A percentile compares a stretch with the other conserved stretches of the same genome.
Evolutionary conservation across 2,113 vertebrate genomes (phyloP).

Genomic region (Galbula dea): DNA sequence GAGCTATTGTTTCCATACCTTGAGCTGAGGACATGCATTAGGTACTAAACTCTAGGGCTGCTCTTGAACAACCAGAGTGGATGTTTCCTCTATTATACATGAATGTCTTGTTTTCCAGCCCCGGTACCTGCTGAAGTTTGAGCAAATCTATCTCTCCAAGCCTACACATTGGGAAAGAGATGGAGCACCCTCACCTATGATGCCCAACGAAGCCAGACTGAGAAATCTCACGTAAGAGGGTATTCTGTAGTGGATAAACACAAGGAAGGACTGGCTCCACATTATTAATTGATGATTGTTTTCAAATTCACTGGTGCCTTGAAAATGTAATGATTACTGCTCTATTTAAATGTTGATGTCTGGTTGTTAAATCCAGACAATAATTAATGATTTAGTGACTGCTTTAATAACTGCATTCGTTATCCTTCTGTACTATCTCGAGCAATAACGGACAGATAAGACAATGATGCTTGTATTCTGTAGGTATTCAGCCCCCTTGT

Average conservation of each 20-base stretch:
- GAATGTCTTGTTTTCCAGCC: conserved; percentile 78
- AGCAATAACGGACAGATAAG: background rate
- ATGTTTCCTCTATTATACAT: background rate
- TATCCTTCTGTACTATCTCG: background rate
- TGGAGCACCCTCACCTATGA: conserved; percentile 97
- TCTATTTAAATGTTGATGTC: background rate
- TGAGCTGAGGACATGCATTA: background rate
- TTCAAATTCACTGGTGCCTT: background rate
- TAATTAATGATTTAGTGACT: background rate
- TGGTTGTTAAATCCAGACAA: background rate
- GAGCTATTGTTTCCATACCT: background rate
- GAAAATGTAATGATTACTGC: background rate
- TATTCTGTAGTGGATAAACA: background rate
- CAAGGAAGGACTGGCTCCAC: background rate
- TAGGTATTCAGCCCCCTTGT: conserved; percentile 96
- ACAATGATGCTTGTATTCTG: background rate
- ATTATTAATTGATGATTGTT: background rate
- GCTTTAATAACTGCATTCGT: background rate
- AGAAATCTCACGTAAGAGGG: conserved; percentile 92
- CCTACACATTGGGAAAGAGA: conserved; percentile 99
- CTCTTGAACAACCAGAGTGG: background rate
- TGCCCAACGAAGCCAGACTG: conserved; percentile 96
- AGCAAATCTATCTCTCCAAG: conserved; percentile 97
- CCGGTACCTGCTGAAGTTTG: conserved; percentile 94
- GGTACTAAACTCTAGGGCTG: background rate